Percentiles rank a stretch among this genome's conserved stretches.
These are phyloP conservation scores for Neoaliturus tenellus DNA, from an alignment of 2,888 invertebrate genomes.

Conservation along the genomic window DNA sequence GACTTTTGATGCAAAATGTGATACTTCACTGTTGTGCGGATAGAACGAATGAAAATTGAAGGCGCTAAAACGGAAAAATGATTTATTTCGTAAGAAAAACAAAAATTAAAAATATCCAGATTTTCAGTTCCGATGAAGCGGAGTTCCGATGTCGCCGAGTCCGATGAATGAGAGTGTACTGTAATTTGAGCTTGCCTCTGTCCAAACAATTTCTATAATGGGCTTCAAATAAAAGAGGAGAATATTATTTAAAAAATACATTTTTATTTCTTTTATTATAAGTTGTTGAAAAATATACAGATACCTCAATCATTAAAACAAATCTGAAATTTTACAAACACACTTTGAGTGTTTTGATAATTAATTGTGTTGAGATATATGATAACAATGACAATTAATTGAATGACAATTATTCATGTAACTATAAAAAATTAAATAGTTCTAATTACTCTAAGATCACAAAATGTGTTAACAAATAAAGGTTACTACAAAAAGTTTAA, in stretches of 20 bases:
- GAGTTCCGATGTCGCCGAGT: too few relatives aligned
- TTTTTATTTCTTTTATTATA: background rate
- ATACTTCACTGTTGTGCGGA: too few relatives aligned
- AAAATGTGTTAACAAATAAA: conserved; percentile 21
- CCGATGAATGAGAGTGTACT: too few relatives aligned
- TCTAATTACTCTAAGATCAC: conserved; percentile 4
- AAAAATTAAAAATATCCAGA: too few relatives aligned
- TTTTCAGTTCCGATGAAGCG: too few relatives aligned
- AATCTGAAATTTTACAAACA: background rate
- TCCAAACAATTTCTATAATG: too few relatives aligned
- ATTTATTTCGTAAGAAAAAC: too few relatives aligned
- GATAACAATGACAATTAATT: background rate
- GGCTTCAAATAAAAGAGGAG: too few relatives aligned
- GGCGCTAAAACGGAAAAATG: too few relatives aligned
- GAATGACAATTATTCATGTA: background rate
- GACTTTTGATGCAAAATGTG: too few relatives aligned
- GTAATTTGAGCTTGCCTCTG: too few relatives aligned
- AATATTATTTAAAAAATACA: conserved; percentile 26
- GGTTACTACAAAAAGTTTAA: background rate
- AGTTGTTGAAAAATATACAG: conserved; percentile 6
- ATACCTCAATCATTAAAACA: background rate
- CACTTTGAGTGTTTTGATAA: background rate
- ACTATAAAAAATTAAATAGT: background rate
- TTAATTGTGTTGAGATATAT: background rate
- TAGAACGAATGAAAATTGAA: too few relatives aligned